phyloP scores from a whole-genome alignment of 1,140 invertebrate genomes.

The Papilio machaon region DNA sequence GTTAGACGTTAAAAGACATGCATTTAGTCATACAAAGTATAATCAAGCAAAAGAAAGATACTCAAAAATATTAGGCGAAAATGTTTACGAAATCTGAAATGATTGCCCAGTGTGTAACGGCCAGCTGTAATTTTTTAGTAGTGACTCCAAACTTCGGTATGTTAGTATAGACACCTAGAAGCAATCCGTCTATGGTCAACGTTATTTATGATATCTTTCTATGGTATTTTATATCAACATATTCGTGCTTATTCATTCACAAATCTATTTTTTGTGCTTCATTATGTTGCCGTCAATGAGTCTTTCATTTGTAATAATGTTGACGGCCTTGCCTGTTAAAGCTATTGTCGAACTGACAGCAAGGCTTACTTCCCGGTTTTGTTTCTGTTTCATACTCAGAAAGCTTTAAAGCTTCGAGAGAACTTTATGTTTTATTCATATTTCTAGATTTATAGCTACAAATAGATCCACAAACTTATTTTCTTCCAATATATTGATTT shows the following conservation, averaged over 20 bases:
- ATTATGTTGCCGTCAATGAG: conserved; percentile 2
- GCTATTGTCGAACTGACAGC: conserved; percentile 26
- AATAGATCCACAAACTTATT: no score
- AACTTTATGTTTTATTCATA: neutral
- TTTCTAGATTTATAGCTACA: no score
- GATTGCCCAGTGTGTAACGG: no score
- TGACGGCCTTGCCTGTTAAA: conserved; percentile 21
- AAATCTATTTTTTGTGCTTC: neutral
- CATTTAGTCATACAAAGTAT: no score
- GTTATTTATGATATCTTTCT: neutral
- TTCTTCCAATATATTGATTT: neutral
- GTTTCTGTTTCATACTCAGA: neutral
- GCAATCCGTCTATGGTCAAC: no score
- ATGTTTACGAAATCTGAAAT: no score
- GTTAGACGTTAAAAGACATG: no score
- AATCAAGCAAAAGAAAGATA: no score
- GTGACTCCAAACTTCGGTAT: no score
- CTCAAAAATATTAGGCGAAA: no score
- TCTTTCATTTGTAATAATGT: neutral
- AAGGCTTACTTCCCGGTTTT: conserved; percentile 7
- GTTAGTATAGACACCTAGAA: no score
- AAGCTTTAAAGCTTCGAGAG: neutral
- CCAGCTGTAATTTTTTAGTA: no score
- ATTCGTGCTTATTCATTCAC: conserved; percentile 1
- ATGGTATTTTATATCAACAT: neutral